Percentiles rank a stretch among this genome's conserved stretches.
Evolutionary conservation across 2,888 invertebrate species (phyloP).

Genomic region (Drosophila tripunctata): DNA sequence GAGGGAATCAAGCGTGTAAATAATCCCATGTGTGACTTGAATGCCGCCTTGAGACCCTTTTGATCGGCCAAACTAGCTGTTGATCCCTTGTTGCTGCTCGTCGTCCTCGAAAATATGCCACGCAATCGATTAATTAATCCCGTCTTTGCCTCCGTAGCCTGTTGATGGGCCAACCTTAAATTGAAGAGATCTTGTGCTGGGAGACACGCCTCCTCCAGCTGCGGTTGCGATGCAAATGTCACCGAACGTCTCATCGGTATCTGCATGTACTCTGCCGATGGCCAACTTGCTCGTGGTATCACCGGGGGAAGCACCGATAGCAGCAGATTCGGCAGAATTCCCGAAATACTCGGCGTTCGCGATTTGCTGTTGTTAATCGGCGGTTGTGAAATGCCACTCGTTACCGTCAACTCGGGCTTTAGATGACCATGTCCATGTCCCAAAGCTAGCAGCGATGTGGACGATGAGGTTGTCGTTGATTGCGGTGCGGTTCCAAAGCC

Average conservation of each 20-base stretch:
- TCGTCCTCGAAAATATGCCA: conserved; percentile 88
- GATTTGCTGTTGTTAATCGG: conserved; percentile 70
- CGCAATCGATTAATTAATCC: conserved; percentile 86
- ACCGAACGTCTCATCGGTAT: conserved; percentile 86
- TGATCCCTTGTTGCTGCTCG: conserved; percentile 88
- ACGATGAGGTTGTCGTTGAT: conserved; percentile 85
- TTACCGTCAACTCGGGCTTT: conserved; percentile 82
- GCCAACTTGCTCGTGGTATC: conserved; percentile 91
- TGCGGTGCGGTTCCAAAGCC: conserved; percentile 85
- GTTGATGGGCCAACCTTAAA: conserved; percentile 85
- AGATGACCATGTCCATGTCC: conserved; percentile 65
- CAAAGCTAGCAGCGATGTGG: conserved; percentile 80
- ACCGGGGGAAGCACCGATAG: conserved; percentile 90
- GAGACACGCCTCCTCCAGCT: conserved; percentile 86
- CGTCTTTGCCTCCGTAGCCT: conserved; percentile 86
- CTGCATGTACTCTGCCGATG: conserved; percentile 88
- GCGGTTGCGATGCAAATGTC: conserved; percentile 88
- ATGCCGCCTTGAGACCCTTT: conserved; percentile 87
- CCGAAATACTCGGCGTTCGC: conserved; percentile 88
- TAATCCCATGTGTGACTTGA: conserved; percentile 90
- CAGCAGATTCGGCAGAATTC: conserved; percentile 89
- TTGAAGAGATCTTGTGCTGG: conserved; percentile 87
- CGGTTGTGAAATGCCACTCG: conserved; percentile 68
- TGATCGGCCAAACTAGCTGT: conserved; percentile 85
- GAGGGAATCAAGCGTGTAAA: conserved; percentile 89